phyloP scores from a whole-genome alignment of 2,797 vertebrate genomes.

The Danio choprae region DNA sequence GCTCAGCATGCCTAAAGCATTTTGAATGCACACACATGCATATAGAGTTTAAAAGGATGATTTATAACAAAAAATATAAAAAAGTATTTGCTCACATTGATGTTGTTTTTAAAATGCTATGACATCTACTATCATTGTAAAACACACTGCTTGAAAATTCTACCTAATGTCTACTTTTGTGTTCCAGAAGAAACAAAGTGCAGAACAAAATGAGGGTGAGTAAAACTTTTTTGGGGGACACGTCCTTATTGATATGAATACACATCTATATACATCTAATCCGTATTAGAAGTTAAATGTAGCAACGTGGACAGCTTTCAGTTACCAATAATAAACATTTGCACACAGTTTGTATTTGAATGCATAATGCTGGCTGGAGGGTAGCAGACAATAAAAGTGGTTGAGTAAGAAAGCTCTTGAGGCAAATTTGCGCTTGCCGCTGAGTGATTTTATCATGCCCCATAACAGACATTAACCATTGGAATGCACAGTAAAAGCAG shows the following conservation, averaged over 20 bases:
- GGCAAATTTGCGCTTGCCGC: background rate
- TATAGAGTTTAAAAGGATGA: background rate
- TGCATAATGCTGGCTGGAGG: slow-evolving; percentile 10
- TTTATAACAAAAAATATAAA: background rate
- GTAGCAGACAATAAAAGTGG: slow-evolving; percentile 2
- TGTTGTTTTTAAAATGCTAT: background rate
- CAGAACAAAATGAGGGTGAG: background rate
- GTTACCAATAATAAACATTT: background rate
- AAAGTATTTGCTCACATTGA: no score
- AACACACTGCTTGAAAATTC: background rate
- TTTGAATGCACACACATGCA: background rate
- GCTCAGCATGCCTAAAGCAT: background rate
- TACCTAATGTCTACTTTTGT: background rate
- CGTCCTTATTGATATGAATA: background rate
- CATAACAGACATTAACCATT: background rate
- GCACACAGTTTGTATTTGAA: slow-evolving; percentile 16
- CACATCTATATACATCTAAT: background rate
- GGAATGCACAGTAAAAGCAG: background rate
- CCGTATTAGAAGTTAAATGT: background rate
- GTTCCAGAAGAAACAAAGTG: background rate
- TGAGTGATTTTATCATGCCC: background rate
- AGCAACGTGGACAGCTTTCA: background rate
- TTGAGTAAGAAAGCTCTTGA: background rate
- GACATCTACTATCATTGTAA: background rate
- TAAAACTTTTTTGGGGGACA: background rate